Evolutionary conservation across 2,797 vertebrate species (phyloP).

Genomic region (Danio kyathit): DNA sequence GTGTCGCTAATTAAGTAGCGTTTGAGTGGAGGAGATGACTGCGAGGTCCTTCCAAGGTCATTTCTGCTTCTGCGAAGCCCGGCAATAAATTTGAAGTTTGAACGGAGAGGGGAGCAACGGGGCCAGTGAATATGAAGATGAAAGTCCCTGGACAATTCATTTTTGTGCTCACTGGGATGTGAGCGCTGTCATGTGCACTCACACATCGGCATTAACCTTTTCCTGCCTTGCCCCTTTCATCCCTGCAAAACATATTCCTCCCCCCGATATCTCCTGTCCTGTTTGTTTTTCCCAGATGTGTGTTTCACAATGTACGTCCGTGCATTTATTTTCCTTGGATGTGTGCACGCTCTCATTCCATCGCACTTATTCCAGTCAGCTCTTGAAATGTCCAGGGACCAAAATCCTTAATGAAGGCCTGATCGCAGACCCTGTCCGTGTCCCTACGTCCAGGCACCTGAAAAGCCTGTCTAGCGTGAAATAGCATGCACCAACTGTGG

Average conservation of each 20-base stretch:
- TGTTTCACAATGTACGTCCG: conserved; percentile 25
- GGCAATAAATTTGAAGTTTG: conserved; percentile 67
- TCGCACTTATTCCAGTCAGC: conserved; percentile 1
- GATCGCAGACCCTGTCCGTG: conserved; percentile 48
- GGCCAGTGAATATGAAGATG: conserved; percentile 66
- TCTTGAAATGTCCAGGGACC: conserved; percentile 25
- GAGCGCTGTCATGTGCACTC: conserved; percentile 66
- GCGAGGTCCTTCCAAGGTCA: conserved; percentile 75
- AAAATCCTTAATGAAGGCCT: conserved; percentile 50
- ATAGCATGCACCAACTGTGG: conserved; percentile 50
- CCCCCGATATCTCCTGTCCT: conserved; percentile 26
- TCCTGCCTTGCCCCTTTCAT: conserved; percentile 47
- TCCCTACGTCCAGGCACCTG: conserved; percentile 49
- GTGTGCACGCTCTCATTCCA: conserved; percentile 7
- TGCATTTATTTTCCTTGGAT: conserved; percentile 35
- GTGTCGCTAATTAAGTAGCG: conserved; percentile 78
- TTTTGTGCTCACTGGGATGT: conserved; percentile 58
- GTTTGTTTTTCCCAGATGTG: conserved; percentile 39
- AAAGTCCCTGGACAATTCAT: conserved; percentile 66
- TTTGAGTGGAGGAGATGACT: conserved; percentile 73
- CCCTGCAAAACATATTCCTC: conserved; percentile 34
- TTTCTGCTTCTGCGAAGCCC: conserved; percentile 60
- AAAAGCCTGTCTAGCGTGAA: conserved; percentile 56
- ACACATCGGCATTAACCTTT: conserved; percentile 75
- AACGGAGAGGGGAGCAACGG: conserved; percentile 53